Evolutionary conservation across 2,113 vertebrate genomes (phyloP), one percentile per base, ranked within the genome.

Genomic region (Zosterops japonicus): DNA sequence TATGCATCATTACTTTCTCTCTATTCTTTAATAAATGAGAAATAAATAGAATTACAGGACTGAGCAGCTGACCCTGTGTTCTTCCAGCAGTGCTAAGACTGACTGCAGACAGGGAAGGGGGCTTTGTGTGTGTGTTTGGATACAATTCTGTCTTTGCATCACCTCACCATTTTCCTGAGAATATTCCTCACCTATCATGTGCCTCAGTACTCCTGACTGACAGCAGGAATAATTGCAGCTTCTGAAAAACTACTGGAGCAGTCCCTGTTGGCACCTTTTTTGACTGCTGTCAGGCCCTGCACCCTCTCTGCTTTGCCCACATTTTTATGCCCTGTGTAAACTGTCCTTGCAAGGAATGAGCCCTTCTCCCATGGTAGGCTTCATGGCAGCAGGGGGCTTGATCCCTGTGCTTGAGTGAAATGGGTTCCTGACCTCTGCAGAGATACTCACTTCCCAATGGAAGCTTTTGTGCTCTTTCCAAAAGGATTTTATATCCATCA

Each of bases 341-440:
- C 5, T 59, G 14, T 36, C 2, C 41, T 75, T 8, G 19, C 12
- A 68, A 49, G 20, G 17, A 57, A 41, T 42, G 22, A 86, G 7
- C 12, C 15, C 6, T 49, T 71, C 65, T 77, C 23, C 57, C 22
- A 8, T 5, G 5, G 28, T 2, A 14, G 22, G 12, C 7, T 61
- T 25, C 27, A 8, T 6, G 53, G 12, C 57, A 85, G 52, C 25
- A 53, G 36, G 55, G 13, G 4, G 4, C 33, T 85, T 57, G 36
- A 23, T 76, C 33, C 24, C 31, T 0, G 0, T 22, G 21, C 47
- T 22, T 19, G 14, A 36, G 17, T 11, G 28, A 7, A 14, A 16
- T 3, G 8, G 1, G 8, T 53, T 22, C 19, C 41, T n/a, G 29
- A 72, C 44, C 55, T 50, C n/a, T 18, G 16, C 46, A 52, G n/a